Evolutionary conservation across 2,888 invertebrate genomes (phyloP).

Genomic region (Tryphoninae sp.): DNA sequence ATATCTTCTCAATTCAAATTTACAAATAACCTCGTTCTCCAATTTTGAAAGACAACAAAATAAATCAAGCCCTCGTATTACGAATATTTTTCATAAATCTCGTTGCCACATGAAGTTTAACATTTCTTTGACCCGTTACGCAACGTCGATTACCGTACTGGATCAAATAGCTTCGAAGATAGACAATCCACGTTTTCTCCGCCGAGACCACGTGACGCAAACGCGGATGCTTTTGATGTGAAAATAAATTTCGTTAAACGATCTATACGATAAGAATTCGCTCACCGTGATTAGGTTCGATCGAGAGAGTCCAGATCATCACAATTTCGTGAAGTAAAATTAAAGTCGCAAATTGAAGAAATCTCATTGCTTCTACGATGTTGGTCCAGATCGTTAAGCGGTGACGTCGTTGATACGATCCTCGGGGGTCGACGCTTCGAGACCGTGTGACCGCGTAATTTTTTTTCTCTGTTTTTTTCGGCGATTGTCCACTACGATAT

Average conservation of each 20-base stretch:
- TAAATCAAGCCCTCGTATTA: too few relatives aligned
- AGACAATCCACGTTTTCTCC: background rate
- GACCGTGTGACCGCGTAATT: too few relatives aligned
- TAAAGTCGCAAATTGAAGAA: conserved; percentile 27
- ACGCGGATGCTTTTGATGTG: background rate
- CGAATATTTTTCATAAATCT: too few relatives aligned
- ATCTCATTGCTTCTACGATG: conserved; percentile 17
- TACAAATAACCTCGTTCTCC: too few relatives aligned
- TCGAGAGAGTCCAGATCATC: conserved; percentile 52
- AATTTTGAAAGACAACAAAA: too few relatives aligned
- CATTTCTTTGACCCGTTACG: conserved; percentile 14
- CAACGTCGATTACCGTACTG: background rate
- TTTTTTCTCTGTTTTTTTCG: too few relatives aligned
- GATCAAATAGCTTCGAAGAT: conserved; percentile 19
- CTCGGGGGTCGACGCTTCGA: conserved; percentile 1
- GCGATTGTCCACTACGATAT: too few relatives aligned
- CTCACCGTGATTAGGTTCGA: conserved; percentile 62
- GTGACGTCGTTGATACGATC: background rate
- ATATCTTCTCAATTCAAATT: too few relatives aligned
- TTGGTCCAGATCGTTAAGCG: too few relatives aligned
- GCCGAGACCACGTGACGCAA: background rate
- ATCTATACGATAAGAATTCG: background rate
- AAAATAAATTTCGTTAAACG: background rate
- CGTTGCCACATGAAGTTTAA: too few relatives aligned
- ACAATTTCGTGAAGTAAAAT: conserved; percentile 53